Base-by-base conservation (phyloP, 2,797 vertebrate species). In the Poeciliopsis infans region DNA sequence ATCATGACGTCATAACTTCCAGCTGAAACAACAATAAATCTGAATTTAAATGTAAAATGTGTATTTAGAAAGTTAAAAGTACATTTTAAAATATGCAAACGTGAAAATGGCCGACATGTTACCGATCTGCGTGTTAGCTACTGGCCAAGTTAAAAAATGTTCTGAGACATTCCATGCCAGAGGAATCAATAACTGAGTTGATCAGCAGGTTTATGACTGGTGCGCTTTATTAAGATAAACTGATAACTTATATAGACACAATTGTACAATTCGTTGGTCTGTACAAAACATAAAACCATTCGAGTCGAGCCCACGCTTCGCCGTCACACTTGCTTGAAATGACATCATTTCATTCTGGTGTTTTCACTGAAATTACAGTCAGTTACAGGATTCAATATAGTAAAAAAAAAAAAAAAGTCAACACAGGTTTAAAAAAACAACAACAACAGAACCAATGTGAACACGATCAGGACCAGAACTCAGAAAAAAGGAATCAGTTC, bases 201-300 rank as follows among this genome's bases (percentile, higher is more conserved):
- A 16, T 39, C 33, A 79, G 89, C 87, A 93, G 87, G 84, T 94
- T 93, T 92, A 92, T 93, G 89, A 94, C 90, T 89, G 92, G 93
- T 94, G 94, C 93, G 90, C 92, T 95, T 95, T 95, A 94, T 94
- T 94, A 92, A 93, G 92, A 94, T 94, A 89, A 93, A 94, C 88
- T 69, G 93, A 95, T 95, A 95, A 95, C 92, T 95, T 94, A 92
- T 95, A 94, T 94, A 92, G 90, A 95, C 94, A 95, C 86, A 93
- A 94, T 94, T 93, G 91, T 94, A 94, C 93, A 95, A 93, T 93
- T 93, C 85, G 89, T 94, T 88, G 92, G 87, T 90, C 94, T 95
- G 91, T 95, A 95, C 94, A 95, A 93, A 94, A 94, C 92, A 93
- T 88, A 93, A 93, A 92, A 91, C 36, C 84, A 75, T 92, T 88